Percentiles rank a stretch among this genome's conserved stretches.
Conservation (phyloP, 2,113 vertebrate species). For the Megaceryle torquata region DNA sequence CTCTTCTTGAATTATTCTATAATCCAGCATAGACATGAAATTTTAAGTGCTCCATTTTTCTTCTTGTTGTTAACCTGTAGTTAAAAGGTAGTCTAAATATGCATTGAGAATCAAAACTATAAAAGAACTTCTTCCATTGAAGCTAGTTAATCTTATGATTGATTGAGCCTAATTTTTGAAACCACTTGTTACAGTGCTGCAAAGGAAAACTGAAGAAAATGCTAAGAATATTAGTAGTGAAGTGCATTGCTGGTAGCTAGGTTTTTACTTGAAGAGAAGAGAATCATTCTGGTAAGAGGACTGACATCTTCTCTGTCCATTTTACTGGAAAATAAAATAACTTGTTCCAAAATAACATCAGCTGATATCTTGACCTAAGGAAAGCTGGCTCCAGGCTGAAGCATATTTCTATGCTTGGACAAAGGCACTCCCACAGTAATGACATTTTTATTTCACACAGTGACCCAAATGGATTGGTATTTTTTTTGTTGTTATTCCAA, state of each 20-base stretch:
- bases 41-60: neutral
- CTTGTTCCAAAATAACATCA: neutral
- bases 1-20: neutral
- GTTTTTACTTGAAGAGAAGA: neutral
- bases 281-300: neutral
- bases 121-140: neutral
- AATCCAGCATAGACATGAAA: neutral
- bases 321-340: neutral
- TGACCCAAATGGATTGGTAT: neutral
- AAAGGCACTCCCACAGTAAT: neutral
- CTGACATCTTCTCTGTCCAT: neutral
- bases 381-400: conserved; percentile 18
- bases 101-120: neutral
- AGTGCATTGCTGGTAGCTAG: neutral
- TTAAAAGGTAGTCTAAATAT: neutral
- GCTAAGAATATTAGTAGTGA: neutral
- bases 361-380: neutral
- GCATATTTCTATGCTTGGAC: neutral
- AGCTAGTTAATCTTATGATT: neutral
- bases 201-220: neutral
- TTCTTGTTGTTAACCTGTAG: neutral
- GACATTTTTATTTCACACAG: neutral
- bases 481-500: neutral
- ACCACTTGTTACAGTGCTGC: accelerated
- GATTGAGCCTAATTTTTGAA: neutral